Evolutionary conservation across 2,797 vertebrate species (phyloP).

Genomic region (Ptychadena robeensis): DNA sequence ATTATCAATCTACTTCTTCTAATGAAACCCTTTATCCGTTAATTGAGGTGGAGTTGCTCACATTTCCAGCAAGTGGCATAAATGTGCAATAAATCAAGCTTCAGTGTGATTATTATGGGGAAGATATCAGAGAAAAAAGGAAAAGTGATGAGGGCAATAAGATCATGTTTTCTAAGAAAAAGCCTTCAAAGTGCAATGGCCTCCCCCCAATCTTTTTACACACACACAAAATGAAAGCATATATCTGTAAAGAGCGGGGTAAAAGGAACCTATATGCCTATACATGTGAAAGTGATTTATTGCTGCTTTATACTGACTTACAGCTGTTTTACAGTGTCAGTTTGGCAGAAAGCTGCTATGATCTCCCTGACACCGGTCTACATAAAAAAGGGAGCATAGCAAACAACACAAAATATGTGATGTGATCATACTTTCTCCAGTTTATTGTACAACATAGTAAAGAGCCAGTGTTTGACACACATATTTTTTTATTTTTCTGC

Average conservation of each 20-base stretch:
- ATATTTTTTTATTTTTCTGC: too few species aligned
- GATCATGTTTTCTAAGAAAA: not conserved
- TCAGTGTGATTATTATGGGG: not conserved
- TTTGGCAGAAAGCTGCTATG: not conserved
- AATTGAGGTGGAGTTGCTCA: not conserved
- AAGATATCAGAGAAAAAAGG: not conserved
- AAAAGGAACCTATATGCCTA: not conserved
- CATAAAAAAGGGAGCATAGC: too few species aligned
- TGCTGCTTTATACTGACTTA: not conserved
- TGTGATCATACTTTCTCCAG: too few species aligned
- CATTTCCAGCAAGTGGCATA: not conserved
- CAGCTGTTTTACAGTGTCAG: not conserved
- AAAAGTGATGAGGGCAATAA: not conserved
- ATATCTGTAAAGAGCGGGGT: too few species aligned
- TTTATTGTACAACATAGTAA: too few species aligned
- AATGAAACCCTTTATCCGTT: slow-evolving; percentile 19
- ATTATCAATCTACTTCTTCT: slow-evolving; percentile 13
- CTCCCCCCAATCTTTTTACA: too few species aligned
- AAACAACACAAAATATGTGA: too few species aligned
- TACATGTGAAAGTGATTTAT: slow-evolving; percentile 1
- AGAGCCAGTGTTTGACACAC: too few species aligned
- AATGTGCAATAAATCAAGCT: not conserved
- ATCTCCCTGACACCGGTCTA: too few species aligned
- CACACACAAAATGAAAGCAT: too few species aligned
- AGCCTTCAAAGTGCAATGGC: not conserved